Conservation (phyloP, 2,888 invertebrate genomes). For the Ellobium chinense region DNA sequence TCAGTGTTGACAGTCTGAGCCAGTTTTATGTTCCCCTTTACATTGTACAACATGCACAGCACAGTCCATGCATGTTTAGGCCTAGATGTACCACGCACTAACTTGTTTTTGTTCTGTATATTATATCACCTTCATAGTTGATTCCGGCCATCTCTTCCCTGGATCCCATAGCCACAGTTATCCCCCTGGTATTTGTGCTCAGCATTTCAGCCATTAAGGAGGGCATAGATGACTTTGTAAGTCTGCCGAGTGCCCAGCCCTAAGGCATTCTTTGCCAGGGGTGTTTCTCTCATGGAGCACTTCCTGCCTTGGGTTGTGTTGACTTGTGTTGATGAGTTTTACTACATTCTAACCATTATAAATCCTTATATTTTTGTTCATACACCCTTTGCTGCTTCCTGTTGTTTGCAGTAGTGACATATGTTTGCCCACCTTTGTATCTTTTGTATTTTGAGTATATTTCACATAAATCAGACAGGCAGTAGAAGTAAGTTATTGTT, state of each 20-base stretch:
- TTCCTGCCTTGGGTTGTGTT: constrained; percentile 15
- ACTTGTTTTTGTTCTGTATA: too few species aligned
- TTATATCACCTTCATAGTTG: constrained; percentile 37
- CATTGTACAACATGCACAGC: neutral
- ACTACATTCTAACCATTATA: too few species aligned
- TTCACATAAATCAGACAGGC: too few species aligned
- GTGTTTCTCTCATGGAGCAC: constrained; percentile 13
- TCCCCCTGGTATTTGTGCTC: constrained; percentile 52
- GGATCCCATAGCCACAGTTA: constrained; percentile 49
- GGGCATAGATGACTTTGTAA: constrained; percentile 53
- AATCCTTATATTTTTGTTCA: too few species aligned
- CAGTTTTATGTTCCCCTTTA: neutral
- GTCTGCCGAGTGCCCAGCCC: neutral
- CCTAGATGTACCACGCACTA: neutral
- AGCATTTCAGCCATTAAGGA: constrained; percentile 53
- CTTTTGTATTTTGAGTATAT: too few species aligned
- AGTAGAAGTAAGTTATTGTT: too few species aligned
- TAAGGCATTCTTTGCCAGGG: neutral
- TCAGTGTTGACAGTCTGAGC: neutral
- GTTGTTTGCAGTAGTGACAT: too few species aligned
- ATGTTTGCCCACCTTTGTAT: too few species aligned
- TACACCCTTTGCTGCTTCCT: too few species aligned
- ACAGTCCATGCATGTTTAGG: neutral
- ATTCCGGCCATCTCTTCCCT: constrained; percentile 51
- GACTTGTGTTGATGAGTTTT: too few species aligned